phyloP scores from a whole-genome alignment of 1,140 invertebrate genomes.

The Drosophila burlai region DNA sequence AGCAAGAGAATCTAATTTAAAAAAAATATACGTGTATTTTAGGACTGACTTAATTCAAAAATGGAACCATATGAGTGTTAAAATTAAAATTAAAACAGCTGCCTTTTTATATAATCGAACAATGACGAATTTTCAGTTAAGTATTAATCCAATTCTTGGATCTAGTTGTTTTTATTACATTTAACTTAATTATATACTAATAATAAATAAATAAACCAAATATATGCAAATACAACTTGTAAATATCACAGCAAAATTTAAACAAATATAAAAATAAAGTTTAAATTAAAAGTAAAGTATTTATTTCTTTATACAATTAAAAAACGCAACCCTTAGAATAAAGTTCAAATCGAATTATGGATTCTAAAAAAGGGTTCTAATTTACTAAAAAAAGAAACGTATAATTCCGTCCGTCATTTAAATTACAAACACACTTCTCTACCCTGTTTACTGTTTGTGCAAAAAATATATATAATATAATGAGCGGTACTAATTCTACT shows the following conservation, averaged over 20 bases:
- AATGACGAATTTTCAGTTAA: constrained; percentile 14
- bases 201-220: not conserved
- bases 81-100: constrained; percentile 8
- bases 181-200: not conserved
- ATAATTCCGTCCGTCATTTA: not conserved
- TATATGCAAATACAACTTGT: not conserved
- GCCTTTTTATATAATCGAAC: constrained; percentile 2
- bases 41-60: not conserved
- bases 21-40: not conserved
- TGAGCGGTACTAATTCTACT: constrained; percentile 10
- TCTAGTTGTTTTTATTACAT: not conserved
- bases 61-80: constrained; percentile 1
- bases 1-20: not conserved
- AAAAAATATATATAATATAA: constrained; percentile 14
- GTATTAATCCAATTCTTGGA: not conserved
- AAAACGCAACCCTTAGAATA: not conserved
- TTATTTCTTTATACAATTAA: no score
- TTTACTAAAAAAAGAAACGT: not conserved
- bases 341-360: not conserved
- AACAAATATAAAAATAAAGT: not conserved
- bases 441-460: constrained; percentile 7
- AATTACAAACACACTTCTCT: not conserved
- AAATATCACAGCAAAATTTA: not conserved
- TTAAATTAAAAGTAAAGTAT: no score
- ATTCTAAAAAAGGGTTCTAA: not conserved